Evolutionary conservation across 2,113 vertebrate genomes (phyloP).

Genomic region (Parotia lawesii): DNA sequence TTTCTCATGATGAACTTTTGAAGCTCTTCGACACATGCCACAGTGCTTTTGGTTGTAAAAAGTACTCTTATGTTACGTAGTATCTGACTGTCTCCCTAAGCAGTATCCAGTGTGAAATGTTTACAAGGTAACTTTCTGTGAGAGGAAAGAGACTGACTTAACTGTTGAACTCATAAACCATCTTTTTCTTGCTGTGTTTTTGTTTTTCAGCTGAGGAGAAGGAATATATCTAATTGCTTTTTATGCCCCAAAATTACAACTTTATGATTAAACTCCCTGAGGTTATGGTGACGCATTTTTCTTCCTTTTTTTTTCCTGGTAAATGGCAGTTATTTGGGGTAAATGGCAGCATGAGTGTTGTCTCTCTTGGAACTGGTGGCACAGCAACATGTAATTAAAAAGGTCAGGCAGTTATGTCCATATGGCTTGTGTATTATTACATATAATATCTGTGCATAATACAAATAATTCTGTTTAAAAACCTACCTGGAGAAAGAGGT

Average conservation of each 20-base stretch:
- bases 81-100: background rate
- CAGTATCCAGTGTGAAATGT: background rate
- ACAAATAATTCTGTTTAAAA: background rate
- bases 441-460: background rate
- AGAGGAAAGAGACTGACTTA: background rate
- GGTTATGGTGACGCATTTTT: background rate
- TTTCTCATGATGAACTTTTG: background rate
- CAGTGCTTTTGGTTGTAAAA: background rate
- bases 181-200: background rate
- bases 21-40: background rate
- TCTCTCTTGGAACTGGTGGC: background rate
- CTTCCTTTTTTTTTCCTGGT: background rate
- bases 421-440: background rate
- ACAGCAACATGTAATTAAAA: background rate
- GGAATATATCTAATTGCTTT: background rate
- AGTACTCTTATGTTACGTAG: fast-evolving
- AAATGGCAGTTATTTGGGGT: background rate
- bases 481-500: background rate
- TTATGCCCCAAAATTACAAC: background rate
- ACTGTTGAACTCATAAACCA: background rate
- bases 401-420: background rate
- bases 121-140: background rate
- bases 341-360: background rate
- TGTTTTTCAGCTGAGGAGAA: background rate
- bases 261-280: background rate